Conservation (phyloP, 1,140 invertebrate genomes). For the Drosophila tristis region DNA sequence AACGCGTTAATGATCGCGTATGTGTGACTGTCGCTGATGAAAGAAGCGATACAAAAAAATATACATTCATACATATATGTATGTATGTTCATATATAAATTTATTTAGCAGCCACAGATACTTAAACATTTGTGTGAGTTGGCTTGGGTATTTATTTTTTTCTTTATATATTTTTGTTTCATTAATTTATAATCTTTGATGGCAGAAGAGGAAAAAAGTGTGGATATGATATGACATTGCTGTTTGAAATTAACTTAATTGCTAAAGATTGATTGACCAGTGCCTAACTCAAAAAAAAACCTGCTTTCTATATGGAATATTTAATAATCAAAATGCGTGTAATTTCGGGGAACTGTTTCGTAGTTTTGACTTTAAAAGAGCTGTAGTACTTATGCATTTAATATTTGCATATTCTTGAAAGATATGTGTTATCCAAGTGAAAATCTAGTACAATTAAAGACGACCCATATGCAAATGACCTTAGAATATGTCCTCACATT, state of each 20-base stretch:
- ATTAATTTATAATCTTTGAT: slow-evolving; percentile 38
- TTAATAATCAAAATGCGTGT: not conserved
- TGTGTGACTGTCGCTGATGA: slow-evolving; percentile 49
- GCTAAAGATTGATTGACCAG: not conserved
- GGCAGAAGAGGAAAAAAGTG: not conserved
- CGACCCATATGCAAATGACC: slow-evolving; percentile 21
- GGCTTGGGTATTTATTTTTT: slow-evolving; percentile 59
- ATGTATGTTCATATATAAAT: slow-evolving; percentile 26
- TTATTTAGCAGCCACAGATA: slow-evolving; percentile 12
- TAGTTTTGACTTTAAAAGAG: no score
- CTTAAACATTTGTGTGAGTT: slow-evolving; percentile 36
- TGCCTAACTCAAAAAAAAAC: no score
- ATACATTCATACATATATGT: slow-evolving; percentile 25
- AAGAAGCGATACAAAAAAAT: slow-evolving; percentile 72
- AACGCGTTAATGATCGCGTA: slow-evolving; percentile 52
- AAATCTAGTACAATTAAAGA: not conserved
- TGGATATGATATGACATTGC: no score
- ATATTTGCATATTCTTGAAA: no score
- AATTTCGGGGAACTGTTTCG: no score
- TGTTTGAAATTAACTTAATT: no score
- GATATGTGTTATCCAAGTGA: no score
- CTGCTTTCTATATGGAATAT: no score
- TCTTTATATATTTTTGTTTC: slow-evolving; percentile 34
- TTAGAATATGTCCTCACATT: slow-evolving; percentile 37
- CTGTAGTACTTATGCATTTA: no score